Conservation (phyloP, 2,113 vertebrate species). For the Chelonoidis abingdonii region DNA sequence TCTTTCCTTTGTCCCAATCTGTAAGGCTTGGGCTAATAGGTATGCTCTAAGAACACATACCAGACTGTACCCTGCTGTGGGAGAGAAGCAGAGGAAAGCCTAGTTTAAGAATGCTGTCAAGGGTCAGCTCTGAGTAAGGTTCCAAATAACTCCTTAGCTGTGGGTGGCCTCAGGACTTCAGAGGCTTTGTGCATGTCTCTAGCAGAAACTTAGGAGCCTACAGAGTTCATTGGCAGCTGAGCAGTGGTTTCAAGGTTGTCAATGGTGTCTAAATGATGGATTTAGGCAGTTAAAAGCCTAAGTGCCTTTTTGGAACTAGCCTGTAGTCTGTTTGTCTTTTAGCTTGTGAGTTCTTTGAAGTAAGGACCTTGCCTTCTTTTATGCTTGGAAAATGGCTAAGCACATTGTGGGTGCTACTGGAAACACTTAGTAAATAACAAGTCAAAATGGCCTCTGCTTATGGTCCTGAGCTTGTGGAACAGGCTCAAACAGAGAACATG, state of each 20-base stretch:
- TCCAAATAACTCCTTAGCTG: neutral
- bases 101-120: neutral
- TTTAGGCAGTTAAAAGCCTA: neutral
- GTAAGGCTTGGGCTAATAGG: neutral
- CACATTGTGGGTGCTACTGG: neutral
- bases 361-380: neutral
- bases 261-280: neutral
- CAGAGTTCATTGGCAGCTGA: neutral
- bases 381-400: neutral
- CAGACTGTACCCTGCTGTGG: neutral
- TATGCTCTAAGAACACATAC: neutral
- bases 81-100: neutral
- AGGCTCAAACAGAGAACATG: neutral
- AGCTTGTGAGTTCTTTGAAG: neutral
- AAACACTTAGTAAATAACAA: neutral
- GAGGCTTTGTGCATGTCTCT: neutral
- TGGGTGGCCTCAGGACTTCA: neutral
- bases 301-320: neutral
- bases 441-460: neutral
- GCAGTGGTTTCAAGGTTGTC: neutral
- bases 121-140: neutral
- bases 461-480: neutral
- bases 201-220: too few relatives aligned
- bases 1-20: neutral
- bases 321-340: neutral